Evolutionary conservation across 2,113 vertebrate genomes (phyloP).

Genomic region (Sorex araneus): DNA sequence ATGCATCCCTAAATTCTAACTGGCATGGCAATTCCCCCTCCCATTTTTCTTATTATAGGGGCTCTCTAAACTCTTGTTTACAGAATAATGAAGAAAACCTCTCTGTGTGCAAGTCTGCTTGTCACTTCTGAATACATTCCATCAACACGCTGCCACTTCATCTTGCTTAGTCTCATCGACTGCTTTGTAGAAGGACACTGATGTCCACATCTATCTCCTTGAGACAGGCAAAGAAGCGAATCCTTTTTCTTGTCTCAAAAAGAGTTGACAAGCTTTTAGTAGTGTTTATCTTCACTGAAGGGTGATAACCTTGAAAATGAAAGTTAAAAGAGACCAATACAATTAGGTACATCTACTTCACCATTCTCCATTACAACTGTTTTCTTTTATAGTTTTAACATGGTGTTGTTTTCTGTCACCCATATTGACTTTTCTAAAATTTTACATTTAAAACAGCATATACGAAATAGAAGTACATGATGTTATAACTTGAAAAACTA

Average conservation of each 20-base stretch:
- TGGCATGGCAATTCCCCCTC: background rate
- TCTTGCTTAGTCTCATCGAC: constrained; percentile 60
- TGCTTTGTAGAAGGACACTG: constrained; percentile 70
- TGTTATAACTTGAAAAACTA: constrained; percentile 21
- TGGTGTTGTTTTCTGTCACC: background rate
- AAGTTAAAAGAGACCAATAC: constrained; percentile 72
- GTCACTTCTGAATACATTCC: constrained; percentile 49
- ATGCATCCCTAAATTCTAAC: constrained; percentile 53
- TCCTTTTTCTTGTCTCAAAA: constrained; percentile 64
- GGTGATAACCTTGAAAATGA: constrained; percentile 81
- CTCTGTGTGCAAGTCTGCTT: constrained; percentile 33
- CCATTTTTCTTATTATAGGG: background rate
- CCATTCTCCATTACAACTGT: background rate
- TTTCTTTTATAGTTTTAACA: constrained; percentile 40
- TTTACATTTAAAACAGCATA: constrained; percentile 52
- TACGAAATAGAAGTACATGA: background rate
- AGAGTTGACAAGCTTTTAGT: constrained; percentile 75
- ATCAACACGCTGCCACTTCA: constrained; percentile 67
- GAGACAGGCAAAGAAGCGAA: constrained; percentile 69
- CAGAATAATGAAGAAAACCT: constrained; percentile 63
- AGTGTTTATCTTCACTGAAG: constrained; percentile 78
- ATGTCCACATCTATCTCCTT: constrained; percentile 72
- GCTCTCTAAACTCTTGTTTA: constrained; percentile 63
- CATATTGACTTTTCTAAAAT: background rate
- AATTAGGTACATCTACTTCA: constrained; percentile 33